Conservation (phyloP, 2,797 vertebrate species). For the Oceanodroma leucorhoa region DNA sequence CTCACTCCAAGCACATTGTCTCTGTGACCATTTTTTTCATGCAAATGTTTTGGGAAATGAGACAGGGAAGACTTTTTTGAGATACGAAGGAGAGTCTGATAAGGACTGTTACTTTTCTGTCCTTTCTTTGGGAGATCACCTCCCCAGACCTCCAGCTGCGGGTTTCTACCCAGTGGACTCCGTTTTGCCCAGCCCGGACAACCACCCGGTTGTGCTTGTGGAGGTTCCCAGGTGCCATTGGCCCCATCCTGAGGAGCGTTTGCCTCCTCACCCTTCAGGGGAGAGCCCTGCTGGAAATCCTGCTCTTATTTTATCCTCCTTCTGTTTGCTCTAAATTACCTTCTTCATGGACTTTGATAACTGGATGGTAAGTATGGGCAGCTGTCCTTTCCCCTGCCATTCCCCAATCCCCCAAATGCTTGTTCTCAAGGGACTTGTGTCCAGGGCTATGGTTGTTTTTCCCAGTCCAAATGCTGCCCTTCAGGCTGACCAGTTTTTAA, state of each 20-base stretch:
- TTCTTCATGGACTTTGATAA: background rate
- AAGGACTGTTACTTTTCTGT: background rate
- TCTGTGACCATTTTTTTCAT: background rate
- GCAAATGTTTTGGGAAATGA: background rate
- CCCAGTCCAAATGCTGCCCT: background rate
- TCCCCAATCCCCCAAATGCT: background rate
- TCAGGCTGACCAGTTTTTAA: background rate
- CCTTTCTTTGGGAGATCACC: background rate
- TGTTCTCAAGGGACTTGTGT: background rate
- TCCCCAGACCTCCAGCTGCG: background rate
- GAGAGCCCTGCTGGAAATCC: background rate
- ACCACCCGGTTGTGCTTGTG: rapidly evolving
- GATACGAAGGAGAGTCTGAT: background rate
- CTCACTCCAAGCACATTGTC: background rate
- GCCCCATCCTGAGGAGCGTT: rapidly evolving
- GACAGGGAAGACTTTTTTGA: background rate
- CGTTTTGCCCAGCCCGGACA: background rate
- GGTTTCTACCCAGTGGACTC: background rate
- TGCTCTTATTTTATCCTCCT: background rate
- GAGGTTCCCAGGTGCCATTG: background rate
- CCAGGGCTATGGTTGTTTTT: background rate
- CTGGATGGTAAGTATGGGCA: background rate
- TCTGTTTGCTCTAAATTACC: background rate
- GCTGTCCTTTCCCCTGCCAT: background rate
- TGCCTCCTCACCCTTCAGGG: background rate